These are phyloP conservation scores for Tipula helvola DNA, from an alignment of 2,888 invertebrate species.

Conservation along the genomic window DNA sequence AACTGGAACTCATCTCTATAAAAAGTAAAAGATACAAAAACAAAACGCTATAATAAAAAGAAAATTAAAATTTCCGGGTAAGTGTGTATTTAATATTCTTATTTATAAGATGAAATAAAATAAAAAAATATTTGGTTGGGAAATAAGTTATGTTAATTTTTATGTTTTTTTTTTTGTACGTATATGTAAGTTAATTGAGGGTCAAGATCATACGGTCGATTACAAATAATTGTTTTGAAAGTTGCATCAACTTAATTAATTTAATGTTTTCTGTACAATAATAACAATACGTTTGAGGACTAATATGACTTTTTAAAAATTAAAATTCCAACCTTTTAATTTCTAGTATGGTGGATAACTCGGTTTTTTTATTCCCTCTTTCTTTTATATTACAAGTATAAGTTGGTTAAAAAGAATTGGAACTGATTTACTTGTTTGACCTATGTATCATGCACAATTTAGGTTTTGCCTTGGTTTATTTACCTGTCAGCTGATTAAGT, in stretches of 20 bases:
- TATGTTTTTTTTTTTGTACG: neutral
- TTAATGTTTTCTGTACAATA: too few relatives aligned
- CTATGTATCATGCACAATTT: too few relatives aligned
- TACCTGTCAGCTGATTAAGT: too few relatives aligned
- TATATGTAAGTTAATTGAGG: neutral
- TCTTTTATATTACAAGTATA: too few relatives aligned
- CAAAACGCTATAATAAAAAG: neutral
- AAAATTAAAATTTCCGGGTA: neutral
- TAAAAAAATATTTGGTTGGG: neutral
- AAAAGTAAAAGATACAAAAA: neutral
- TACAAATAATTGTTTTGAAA: neutral
- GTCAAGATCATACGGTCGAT: neutral
- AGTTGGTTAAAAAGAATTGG: too few relatives aligned
- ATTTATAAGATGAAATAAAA: neutral
- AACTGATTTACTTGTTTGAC: too few relatives aligned
- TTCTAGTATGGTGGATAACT: too few relatives aligned
- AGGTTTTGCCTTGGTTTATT: too few relatives aligned
- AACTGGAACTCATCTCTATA: neutral
- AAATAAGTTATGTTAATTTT: neutral
- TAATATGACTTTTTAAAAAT: too few relatives aligned
- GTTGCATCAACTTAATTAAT: neutral
- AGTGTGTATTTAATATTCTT: neutral
- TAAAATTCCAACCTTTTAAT: too few relatives aligned
- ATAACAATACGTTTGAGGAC: too few relatives aligned
- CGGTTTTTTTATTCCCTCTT: too few relatives aligned